Conservation (phyloP, 2,888 invertebrate species). For the Drosophila ochracea region DNA sequence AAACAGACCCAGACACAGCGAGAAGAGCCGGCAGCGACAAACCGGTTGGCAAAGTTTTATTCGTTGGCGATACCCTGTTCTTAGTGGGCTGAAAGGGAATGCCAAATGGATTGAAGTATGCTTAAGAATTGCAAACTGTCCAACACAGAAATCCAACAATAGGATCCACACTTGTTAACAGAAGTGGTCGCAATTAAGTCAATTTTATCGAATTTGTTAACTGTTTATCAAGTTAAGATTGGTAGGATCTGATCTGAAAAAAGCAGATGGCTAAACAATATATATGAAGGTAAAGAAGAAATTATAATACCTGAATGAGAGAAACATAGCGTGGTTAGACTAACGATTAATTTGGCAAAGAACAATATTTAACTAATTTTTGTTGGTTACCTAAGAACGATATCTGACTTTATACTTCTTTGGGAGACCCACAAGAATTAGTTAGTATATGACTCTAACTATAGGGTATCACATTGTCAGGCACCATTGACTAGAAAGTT, state of each 20-base stretch:
- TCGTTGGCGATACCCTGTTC: slow-evolving; percentile 41
- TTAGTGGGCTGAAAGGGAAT: neutral
- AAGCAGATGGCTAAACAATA: neutral
- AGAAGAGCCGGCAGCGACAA: slow-evolving; percentile 48
- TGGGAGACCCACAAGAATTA: neutral
- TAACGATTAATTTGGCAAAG: neutral
- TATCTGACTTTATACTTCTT: neutral
- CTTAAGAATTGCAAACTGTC: neutral
- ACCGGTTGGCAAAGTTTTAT: slow-evolving; percentile 52
- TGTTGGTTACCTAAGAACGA: neutral
- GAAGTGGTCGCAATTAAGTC: neutral
- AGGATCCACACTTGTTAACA: neutral
- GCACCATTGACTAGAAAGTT: slow-evolving; percentile 8
- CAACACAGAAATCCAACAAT: neutral
- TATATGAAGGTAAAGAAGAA: neutral
- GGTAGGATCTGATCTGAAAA: neutral
- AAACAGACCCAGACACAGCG: slow-evolving; percentile 44
- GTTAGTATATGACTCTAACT: neutral
- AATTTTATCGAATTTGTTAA: neutral
- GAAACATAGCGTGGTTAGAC: neutral
- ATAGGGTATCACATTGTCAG: slow-evolving; percentile 14
- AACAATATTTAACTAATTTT: neutral
- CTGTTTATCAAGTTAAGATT: neutral
- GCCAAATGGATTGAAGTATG: neutral
- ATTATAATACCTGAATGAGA: neutral